These are phyloP conservation scores for Pangasius djambal DNA, from an alignment of 2,797 vertebrate species.

Conservation along the genomic window DNA sequence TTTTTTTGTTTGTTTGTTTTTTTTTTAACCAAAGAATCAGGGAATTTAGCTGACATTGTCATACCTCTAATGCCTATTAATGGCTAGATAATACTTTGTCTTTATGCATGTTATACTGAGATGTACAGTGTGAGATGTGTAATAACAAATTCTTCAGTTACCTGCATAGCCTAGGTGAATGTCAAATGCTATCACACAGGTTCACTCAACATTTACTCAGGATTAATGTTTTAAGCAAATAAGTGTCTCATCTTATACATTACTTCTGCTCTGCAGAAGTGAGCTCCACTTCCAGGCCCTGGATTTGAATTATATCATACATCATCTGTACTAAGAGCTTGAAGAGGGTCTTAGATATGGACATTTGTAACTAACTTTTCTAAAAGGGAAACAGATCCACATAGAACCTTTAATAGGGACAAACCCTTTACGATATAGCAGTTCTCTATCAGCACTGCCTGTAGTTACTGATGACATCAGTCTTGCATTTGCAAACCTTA, in stretches of 20 bases:
- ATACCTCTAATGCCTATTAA: neutral
- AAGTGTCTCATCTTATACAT: neutral
- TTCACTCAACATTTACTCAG: neutral
- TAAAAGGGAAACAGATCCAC: neutral
- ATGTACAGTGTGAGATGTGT: neutral
- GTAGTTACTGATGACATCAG: neutral
- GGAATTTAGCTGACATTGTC: neutral
- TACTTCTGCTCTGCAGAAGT: neutral
- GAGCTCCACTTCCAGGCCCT: neutral
- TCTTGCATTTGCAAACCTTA: neutral
- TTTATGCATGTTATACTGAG: too few species aligned
- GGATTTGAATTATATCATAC: neutral
- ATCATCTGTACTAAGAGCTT: neutral
- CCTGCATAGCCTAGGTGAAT: neutral
- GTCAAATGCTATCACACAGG: neutral
- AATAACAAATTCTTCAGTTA: neutral
- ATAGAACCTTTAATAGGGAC: neutral
- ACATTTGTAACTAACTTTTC: neutral
- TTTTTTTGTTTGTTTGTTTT: neutral
- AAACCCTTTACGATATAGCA: neutral
- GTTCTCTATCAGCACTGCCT: neutral
- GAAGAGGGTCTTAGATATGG: neutral
- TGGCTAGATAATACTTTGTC: neutral
- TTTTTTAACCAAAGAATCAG: neutral
- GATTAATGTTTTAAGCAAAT: neutral